These are phyloP conservation scores for Rousettus leschenaultii DNA, from an alignment of 2,113 vertebrate genomes.

Conservation along the genomic window DNA sequence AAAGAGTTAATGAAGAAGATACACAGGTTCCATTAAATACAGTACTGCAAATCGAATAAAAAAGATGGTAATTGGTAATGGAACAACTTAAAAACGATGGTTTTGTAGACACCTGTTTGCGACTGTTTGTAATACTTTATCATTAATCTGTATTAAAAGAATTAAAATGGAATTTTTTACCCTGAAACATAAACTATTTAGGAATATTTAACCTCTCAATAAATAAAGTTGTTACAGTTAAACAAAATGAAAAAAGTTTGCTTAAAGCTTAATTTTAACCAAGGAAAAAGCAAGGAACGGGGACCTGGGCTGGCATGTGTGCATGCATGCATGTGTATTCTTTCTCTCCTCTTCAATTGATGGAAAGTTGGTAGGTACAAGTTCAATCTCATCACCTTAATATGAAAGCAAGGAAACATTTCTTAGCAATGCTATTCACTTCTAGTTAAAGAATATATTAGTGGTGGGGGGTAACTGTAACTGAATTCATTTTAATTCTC, in stretches of 20 bases:
- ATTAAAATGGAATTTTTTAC: not conserved
- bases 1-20: not conserved
- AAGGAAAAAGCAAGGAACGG: conserved; percentile 18
- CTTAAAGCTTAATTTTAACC: conserved; percentile 51
- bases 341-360: conserved; percentile 40
- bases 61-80: not conserved
- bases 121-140: not conserved
- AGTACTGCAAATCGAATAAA: not conserved
- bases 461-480: not conserved
- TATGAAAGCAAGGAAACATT: not conserved
- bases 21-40: not conserved
- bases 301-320: not conserved
- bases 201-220: not conserved
- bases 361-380: conserved; percentile 1
- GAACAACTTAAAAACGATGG: not conserved
- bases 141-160: not conserved
- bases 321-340: not conserved
- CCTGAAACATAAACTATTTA: not conserved
- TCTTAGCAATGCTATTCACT: not conserved
- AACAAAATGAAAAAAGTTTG: conserved; percentile 9
- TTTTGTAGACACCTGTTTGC: not conserved
- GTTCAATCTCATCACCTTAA: not conserved
- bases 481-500: not conserved
- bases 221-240: conserved; percentile 27
- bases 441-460: not conserved